phyloP scores from a whole-genome alignment of 2,797 vertebrate genomes.

The Craterocephalus amniculus region DNA sequence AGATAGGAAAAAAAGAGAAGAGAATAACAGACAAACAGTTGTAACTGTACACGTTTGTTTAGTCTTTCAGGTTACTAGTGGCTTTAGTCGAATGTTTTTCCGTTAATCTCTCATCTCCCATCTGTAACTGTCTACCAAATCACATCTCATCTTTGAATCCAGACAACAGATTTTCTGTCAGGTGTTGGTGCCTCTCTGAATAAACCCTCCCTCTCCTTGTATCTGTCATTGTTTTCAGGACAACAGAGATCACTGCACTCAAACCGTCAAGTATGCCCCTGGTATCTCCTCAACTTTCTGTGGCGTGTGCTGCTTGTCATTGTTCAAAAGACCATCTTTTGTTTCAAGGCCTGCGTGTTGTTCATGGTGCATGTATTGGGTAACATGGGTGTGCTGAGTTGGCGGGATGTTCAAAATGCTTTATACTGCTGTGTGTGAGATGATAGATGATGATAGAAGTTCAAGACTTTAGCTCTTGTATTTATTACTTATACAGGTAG shows the following conservation, averaged over 20 bases:
- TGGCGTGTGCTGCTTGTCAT: constrained; percentile 25
- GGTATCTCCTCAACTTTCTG: constrained; percentile 33
- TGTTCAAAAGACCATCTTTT: constrained; percentile 25
- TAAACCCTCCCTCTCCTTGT: constrained; percentile 12
- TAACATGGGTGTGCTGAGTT: constrained; percentile 6
- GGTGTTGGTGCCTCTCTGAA: neutral
- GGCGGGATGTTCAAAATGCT: constrained; percentile 54
- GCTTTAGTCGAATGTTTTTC: constrained; percentile 16
- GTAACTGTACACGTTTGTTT: neutral
- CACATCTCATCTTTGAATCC: constrained; percentile 32
- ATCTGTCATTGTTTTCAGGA: constrained; percentile 34
- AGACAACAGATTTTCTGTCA: constrained; percentile 32
- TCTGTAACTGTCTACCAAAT: constrained; percentile 41
- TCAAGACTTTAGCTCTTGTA: no score
- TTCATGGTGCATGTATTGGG: constrained; percentile 40
- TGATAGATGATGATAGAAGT: no score
- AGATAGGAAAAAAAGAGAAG: neutral
- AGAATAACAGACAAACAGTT: neutral
- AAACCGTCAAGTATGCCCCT: constrained; percentile 51
- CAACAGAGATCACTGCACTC: constrained; percentile 15
- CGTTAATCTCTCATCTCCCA: constrained; percentile 43
- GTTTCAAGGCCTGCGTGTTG: constrained; percentile 27
- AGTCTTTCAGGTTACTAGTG: neutral
- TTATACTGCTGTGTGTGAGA: neutral
- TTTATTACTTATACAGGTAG: no score